Percentiles rank a stretch among this genome's conserved stretches.
Conservation (phyloP, 2,888 invertebrate genomes). For the Rotaria macrura region DNA sequence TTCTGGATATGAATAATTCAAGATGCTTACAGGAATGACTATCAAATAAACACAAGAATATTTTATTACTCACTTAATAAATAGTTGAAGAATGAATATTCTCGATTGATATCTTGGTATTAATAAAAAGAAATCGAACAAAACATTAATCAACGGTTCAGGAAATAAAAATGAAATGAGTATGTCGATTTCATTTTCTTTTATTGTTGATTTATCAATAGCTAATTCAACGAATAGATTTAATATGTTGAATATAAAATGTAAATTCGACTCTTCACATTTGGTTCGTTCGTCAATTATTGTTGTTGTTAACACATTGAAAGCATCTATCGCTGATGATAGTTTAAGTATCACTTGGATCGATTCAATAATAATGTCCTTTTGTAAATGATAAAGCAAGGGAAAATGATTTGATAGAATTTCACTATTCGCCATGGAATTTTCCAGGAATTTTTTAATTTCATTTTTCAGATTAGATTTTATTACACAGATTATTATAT, state of each 20-base stretch:
- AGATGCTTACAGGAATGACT: no score
- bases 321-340: no score
- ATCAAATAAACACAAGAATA: no score
- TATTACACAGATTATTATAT: neutral
- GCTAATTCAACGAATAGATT: neutral
- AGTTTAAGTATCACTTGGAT: neutral
- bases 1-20: no score
- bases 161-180: neutral
- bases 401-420: neutral
- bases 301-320: neutral
- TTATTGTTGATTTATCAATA: neutral
- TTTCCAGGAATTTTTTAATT: neutral
- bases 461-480: neutral
- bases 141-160: neutral
- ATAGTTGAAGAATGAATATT: neutral
- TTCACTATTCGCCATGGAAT: neutral
- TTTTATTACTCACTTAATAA: neutral
- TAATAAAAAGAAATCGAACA: neutral
- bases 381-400: conserved; percentile 4
- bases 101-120: neutral
- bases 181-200: neutral
- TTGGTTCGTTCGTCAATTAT: neutral
- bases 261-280: neutral
- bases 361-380: neutral
- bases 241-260: neutral